Evolutionary conservation across 2,797 vertebrate genomes (phyloP).

Genomic region (Sebastes steindachneri): DNA sequence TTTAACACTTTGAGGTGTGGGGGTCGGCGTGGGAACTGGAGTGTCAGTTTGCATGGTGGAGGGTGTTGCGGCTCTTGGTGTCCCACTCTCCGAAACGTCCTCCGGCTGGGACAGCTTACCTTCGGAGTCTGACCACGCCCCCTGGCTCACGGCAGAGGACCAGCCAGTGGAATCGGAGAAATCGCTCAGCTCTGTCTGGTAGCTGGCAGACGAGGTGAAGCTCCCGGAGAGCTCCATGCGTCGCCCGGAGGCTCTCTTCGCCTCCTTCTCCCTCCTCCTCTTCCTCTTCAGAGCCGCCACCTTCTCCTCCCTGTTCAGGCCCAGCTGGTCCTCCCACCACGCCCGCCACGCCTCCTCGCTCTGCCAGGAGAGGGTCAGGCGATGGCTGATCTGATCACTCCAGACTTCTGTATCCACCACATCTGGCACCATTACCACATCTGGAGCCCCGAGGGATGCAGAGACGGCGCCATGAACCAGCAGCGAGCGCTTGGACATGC

Average conservation of each 20-base stretch:
- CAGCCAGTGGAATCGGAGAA: not conserved
- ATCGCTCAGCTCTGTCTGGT: constrained; percentile 71
- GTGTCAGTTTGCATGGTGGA: fast-evolving
- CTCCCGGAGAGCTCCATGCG: constrained; percentile 77
- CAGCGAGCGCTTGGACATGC: constrained; percentile 57
- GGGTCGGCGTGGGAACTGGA: fast-evolving
- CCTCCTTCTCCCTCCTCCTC: constrained; percentile 72
- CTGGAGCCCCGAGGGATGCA: not conserved
- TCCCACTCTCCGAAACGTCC: fast-evolving
- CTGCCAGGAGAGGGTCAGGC: constrained; percentile 83
- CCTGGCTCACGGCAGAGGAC: constrained; percentile 46
- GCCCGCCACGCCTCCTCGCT: constrained; percentile 58
- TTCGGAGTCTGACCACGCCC: constrained; percentile 40
- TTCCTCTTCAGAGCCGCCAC: constrained; percentile 72
- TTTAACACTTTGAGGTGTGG: not conserved
- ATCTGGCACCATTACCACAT: not conserved
- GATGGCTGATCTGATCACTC: constrained; percentile 77
- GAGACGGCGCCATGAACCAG: constrained; percentile 43
- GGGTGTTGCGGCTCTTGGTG: not conserved
- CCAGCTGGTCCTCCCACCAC: constrained; percentile 87
- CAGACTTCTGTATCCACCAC: not conserved
- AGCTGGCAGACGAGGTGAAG: constrained; percentile 84
- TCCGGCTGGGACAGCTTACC: not conserved
- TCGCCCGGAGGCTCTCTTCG: constrained; percentile 17
- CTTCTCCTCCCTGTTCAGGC: constrained; percentile 54